Evolutionary conservation across 2,113 vertebrate species (phyloP).

Genomic region (Etheostoma spectabile): DNA sequence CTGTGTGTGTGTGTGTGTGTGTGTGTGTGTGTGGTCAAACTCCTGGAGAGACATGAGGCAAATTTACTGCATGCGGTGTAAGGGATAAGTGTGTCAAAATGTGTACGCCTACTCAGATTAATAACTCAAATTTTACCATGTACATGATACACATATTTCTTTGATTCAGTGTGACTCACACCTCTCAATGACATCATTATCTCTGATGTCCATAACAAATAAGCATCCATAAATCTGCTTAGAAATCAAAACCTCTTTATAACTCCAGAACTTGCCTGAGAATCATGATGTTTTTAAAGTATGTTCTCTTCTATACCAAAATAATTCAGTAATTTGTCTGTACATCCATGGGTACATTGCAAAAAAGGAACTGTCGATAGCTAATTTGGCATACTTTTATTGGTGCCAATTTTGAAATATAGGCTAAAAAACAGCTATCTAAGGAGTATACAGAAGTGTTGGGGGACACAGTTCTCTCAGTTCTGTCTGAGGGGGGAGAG

Average conservation of each 20-base stretch:
- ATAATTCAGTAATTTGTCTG: not conserved
- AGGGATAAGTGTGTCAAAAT: not conserved
- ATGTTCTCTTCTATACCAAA: not conserved
- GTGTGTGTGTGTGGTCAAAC: not conserved
- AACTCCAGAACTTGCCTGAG: not conserved
- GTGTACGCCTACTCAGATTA: not conserved
- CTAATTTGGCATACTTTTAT: not conserved
- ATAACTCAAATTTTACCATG: not conserved
- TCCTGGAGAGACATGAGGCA: not conserved
- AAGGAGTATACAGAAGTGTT: not conserved
- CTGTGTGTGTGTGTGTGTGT: conserved; percentile 4
- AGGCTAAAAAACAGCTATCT: not conserved
- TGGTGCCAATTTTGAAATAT: not conserved
- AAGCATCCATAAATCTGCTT: not conserved
- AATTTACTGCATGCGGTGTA: not conserved
- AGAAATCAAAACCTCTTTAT: not conserved
- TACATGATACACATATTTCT: not conserved
- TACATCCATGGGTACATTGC: not conserved
- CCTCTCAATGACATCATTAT: not conserved
- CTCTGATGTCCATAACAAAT: not conserved
- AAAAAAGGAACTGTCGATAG: not conserved
- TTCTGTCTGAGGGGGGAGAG: not conserved
- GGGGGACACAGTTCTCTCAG: not conserved
- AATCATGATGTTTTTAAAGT: not conserved
- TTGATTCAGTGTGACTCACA: not conserved